Evolutionary conservation across 2,797 vertebrate species (phyloP).

Genomic region (Sebastes steindachneri): DNA sequence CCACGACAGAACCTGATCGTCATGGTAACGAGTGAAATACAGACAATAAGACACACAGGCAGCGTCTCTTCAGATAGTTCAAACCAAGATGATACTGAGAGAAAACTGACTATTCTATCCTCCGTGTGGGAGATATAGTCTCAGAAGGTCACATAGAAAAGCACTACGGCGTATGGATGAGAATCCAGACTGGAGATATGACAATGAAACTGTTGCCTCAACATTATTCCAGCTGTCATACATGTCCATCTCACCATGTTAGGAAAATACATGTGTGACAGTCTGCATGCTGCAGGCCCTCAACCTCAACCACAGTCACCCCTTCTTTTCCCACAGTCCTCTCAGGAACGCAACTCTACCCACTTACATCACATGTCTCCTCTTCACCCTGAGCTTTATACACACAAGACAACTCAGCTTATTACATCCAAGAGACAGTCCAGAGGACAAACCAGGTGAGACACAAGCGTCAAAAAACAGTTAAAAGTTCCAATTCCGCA

Average conservation of each 20-base stretch:
- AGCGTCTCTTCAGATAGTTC: not conserved
- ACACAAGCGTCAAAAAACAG: not conserved
- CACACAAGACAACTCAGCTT: not conserved
- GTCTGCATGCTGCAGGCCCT: not conserved
- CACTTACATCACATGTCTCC: not conserved
- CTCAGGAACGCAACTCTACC: not conserved
- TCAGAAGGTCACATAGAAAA: not conserved
- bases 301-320: not conserved
- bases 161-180: rapidly evolving
- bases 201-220: not conserved
- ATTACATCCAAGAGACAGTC: slow-evolving; percentile 3
- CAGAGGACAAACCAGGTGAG: slow-evolving; percentile 28
- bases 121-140: not conserved
- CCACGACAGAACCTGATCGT: not conserved
- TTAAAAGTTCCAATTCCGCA: not conserved
- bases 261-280: not conserved
- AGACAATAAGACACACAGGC: not conserved
- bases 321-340: not conserved
- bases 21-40: not conserved
- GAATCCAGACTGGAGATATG: not conserved
- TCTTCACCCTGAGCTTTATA: not conserved
- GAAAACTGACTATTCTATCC: not conserved
- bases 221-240: not conserved
- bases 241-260: not conserved
- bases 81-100: not conserved